Evolutionary conservation across 1,140 invertebrate species (phyloP), one percentile per base, ranked within the genome.

Genomic region (Myzus persicae): DNA sequence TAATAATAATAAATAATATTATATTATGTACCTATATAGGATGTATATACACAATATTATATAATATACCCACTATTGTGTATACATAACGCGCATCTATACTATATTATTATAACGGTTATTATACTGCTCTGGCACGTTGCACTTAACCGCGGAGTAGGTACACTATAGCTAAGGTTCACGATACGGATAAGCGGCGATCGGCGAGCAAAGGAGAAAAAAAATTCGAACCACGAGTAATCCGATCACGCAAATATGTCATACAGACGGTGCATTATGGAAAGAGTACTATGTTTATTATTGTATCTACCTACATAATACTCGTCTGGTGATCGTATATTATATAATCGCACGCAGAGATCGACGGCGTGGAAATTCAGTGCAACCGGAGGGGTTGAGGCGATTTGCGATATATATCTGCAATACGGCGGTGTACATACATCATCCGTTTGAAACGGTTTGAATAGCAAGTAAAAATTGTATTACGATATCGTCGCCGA

Each of bases 1-100:
- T 59, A 54, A 54, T 59, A 67, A 67, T 59, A 59, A 67, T 67
- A 67, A 67, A 67, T 67, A 67, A 67, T 67, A 67, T 67, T 67
- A n/a, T 67, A n/a, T n/a, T n/a, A n/a, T n/a, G 59, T 67, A 20
- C 46, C 46, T 48, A 46, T 46, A 48, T 11, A 11, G 2, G 26
- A n/a, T 31, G 31, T n/a, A n/a, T n/a, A n/a, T n/a, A n/a, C n/a
- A 76, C 36, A 76, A 76, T 76, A 76, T 76, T 76, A 18, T 76
- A 44, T 44, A 8, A 44, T 44, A n/a, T 76, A 24, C 48, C 48
- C 24, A 51, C 9, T 46, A 48, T 14, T 11, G 18, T 48, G 46
- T 44, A 44, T 44, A 44, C 9, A 44, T 9, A 44, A 48, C 46
- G 46, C 54, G 11, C 54, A 59, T 59, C 31, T 6, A n/a, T n/a